Conservation (phyloP, 2,113 vertebrate species). For the Seriola aureovittata region DNA sequence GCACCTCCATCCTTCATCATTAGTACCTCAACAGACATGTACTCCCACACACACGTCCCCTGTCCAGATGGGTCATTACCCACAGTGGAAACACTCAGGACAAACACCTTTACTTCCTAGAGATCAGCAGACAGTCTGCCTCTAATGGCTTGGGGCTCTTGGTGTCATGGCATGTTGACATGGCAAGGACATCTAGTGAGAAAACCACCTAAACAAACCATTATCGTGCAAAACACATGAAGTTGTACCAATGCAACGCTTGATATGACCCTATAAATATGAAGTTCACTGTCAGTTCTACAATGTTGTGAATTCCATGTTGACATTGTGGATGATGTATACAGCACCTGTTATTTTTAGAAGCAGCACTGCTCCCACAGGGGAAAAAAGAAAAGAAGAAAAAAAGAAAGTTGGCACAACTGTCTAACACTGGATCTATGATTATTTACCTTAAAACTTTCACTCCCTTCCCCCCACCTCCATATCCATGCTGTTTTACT, state of each 20-base stretch:
- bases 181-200: constrained; percentile 18
- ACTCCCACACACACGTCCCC: constrained; percentile 42
- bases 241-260: background rate
- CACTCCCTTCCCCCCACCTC: background rate
- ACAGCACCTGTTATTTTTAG: constrained; percentile 51
- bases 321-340: constrained; percentile 20
- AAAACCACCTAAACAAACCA: constrained; percentile 40
- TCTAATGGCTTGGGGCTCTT: constrained; percentile 50
- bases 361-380: constrained; percentile 14
- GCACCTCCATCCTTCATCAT: constrained; percentile 71
- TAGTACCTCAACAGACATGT: constrained; percentile 57
- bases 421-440: background rate
- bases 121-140: constrained; percentile 59
- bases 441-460: constrained; percentile 9
- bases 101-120: constrained; percentile 70
- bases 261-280: constrained; percentile 3
- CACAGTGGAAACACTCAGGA: constrained; percentile 63
- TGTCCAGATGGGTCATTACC: constrained; percentile 76
- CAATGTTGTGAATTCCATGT: constrained; percentile 26
- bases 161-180: constrained; percentile 35
- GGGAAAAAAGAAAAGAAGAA: background rate
- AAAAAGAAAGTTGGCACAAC: background rate
- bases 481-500: constrained; percentile 35
- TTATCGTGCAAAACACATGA: constrained; percentile 29
- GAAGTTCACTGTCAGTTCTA: constrained; percentile 30